Evolutionary conservation across 2,888 invertebrate genomes (phyloP), one percentile per base, ranked within the genome.

Genomic region (Pediacus dermestoides): DNA sequence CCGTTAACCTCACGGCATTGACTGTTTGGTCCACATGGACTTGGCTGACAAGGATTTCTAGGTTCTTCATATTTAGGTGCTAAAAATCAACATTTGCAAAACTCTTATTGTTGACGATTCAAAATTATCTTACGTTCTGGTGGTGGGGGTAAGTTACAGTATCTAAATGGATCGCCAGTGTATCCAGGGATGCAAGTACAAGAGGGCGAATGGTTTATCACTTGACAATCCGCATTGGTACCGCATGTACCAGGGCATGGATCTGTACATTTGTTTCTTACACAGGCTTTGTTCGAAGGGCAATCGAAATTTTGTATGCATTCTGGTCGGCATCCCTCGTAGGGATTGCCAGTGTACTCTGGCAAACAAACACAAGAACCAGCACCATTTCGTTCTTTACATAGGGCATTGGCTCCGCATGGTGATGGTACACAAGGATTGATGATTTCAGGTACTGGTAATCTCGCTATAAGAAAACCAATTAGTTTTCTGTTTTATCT

Each of bases 11-110:
- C 81, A 56, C 80, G 78, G 58, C 89, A 89, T 50, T 81, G 73
- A 46, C 88, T 86, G 60, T 88, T 87, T 2, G 86, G 80, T 16
- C 89, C 89, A 65, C 83, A 83, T 2, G 82, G 82, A 16, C 77
- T 78, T 28, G 79, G 78, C 60, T 76, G 74, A 55, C 84, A 84
- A 11, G 78, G 76, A 64, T 82, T 78, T 25, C 61, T 50, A 27
- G 70, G 66, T 34, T 35, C 35, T 22, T 39, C 26, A 34, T 46
- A n/a, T n/a, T n/a, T n/a, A n/a, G n/a, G n/a, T n/a, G n/a, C n/a
- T n/a, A n/a, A n/a, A n/a, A n/a, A n/a, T n/a, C n/a, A n/a, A n/a
- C n/a, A n/a, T n/a, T n/a, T n/a, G n/a, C n/a, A n/a, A n/a, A n/a
- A n/a, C n/a, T n/a, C n/a, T n/a, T n/a, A n/a, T n/a, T n/a, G n/a